Evolutionary conservation across 2,113 vertebrate genomes (phyloP).

Genomic region (Stegostoma tigrinum): DNA sequence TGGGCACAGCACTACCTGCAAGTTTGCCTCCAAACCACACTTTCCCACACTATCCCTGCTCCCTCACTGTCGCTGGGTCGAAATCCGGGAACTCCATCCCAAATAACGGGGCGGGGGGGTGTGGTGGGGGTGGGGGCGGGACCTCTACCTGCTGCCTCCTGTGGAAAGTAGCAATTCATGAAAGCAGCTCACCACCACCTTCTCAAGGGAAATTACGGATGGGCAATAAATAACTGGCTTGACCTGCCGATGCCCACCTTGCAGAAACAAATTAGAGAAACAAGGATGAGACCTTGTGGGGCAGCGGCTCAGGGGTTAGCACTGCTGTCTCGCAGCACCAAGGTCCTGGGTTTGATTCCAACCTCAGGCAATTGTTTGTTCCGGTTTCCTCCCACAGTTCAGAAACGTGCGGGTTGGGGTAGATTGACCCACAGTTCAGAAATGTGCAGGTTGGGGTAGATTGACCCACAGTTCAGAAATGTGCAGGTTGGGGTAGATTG

Average conservation of each 20-base stretch:
- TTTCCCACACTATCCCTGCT: neutral
- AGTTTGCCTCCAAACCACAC: neutral
- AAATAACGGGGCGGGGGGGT: neutral
- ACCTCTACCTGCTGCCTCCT: fast-evolving
- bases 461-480: too few species aligned
- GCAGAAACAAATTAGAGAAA: neutral
- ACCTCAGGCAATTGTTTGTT: too few species aligned
- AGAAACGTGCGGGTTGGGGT: too few species aligned
- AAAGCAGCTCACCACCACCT: neutral
- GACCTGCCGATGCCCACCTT: neutral
- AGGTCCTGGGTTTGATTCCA: too few species aligned
- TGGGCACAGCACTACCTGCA: neutral
- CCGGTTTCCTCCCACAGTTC: too few species aligned
- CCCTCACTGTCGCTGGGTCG: neutral
- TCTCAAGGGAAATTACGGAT: neutral
- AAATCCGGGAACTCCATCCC: neutral
- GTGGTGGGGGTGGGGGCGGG: too few species aligned
- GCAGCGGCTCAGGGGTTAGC: neutral
- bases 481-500: too few species aligned
- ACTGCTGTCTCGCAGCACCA: too few species aligned
- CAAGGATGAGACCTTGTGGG: neutral
- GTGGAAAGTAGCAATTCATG: neutral
- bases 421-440: too few species aligned
- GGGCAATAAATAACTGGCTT: neutral
- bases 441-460: too few species aligned